Evolutionary conservation across 2,797 vertebrate genomes (phyloP), one percentile per base, ranked within the genome.

Genomic region (Trachurus trachurus): DNA sequence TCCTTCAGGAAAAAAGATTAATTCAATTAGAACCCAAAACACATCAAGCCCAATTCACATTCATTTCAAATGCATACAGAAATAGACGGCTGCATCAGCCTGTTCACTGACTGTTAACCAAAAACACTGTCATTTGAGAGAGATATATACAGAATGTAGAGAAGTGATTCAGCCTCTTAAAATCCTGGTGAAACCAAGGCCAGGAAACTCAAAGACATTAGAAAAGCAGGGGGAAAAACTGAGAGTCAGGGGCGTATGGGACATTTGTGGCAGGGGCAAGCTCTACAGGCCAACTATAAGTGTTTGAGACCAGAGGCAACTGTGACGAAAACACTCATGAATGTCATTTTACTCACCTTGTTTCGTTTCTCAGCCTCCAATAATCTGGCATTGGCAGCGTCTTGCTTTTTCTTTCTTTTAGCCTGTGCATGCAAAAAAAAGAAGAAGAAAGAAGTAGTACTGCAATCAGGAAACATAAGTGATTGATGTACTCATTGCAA

Each of bases 371-470:
- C 97, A 34, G 97, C 96, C 91, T 99, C 97, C 93, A 98, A 74
- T 94, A 99, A 96, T 96, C 97, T 99, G 87, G 98, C 97, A 94
- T 97, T 99, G 88, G 96, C 97, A 59, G 97, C 97, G 91, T 97
- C 97, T 93, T 98, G 97, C 89, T 97, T 99, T 95, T 96, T 99
- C 93, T 95, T 98, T 95, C 97, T 97, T 96, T 98, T 99, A 71
- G 96, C 97, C 98, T 99, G 94, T 91, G 90, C 88, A 91, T 89
- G 91, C 74, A 95, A 95, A 96, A 95, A 95, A 96, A 95, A 87
- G 95, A 95, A 95, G 96, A 95, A 87, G n/a, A n/a, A n/a, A n/a
- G n/a, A n/a, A n/a, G n/a, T n/a, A 90, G 87, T 94, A 86, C 91
- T 86, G 91, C 91, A 87, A 91, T 93, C 93, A 96, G 88, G 93